phyloP scores from a whole-genome alignment of 2,113 vertebrate species.

The Ceyx margarethae region DNA sequence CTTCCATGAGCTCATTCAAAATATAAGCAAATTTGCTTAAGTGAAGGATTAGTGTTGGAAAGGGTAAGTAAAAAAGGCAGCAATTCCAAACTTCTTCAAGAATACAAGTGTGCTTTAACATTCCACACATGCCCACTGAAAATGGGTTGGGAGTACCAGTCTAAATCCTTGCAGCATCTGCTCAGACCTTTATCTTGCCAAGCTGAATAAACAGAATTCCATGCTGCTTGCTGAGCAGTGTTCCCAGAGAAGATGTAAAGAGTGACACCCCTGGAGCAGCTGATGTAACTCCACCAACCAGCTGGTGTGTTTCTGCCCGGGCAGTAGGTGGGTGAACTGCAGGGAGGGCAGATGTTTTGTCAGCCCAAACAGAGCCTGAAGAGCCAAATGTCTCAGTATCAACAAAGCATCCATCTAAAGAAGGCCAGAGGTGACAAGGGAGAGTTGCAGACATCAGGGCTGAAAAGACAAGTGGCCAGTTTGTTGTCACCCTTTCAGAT shows the following conservation, averaged over 20 bases:
- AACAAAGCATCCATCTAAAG: not conserved
- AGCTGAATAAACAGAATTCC: not conserved
- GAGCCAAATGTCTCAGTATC: not conserved
- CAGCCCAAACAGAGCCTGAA: not conserved
- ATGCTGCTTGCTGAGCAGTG: not conserved
- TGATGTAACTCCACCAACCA: not conserved
- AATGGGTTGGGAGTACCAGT: not conserved
- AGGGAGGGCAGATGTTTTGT: not conserved
- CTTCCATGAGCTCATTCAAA: not conserved
- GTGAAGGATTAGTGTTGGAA: not conserved
- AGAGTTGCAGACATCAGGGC: not conserved
- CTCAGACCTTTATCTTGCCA: not conserved
- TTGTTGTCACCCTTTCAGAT: not conserved
- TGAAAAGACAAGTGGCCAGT: accelerated
- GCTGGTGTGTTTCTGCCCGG: not conserved
- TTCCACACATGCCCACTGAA: not conserved
- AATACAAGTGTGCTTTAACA: not conserved
- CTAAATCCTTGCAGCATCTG: not conserved
- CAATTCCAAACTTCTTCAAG: not conserved
- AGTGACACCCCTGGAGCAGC: not conserved
- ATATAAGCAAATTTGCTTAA: not conserved
- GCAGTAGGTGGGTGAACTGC: not conserved
- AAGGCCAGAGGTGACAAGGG: not conserved
- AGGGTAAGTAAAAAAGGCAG: not conserved
- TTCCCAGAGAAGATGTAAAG: not conserved